These are phyloP conservation scores for Scaptodrosophila lebanonensis DNA, from an alignment of 1,140 invertebrate species.

Conservation along the genomic window DNA sequence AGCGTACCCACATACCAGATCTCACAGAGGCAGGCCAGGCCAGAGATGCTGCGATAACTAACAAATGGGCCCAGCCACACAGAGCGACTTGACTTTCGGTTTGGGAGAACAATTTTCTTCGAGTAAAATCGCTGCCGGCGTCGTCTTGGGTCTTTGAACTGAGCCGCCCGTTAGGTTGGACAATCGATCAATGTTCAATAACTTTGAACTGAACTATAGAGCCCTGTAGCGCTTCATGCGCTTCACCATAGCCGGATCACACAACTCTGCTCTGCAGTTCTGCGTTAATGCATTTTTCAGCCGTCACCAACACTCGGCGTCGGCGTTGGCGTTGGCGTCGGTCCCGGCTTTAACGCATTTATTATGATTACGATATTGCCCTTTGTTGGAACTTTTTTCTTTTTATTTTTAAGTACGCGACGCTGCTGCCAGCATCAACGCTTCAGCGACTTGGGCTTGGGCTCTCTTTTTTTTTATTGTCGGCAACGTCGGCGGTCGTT, in stretches of 20 bases:
- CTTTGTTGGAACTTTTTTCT: slow-evolving; percentile 54
- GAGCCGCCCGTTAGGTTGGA: slow-evolving; percentile 53
- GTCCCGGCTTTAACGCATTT: slow-evolving; percentile 53
- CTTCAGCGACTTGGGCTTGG: slow-evolving; percentile 10
- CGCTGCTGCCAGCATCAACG: background rate
- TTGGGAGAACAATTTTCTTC: slow-evolving; percentile 65
- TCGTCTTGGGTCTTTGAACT: slow-evolving; percentile 56
- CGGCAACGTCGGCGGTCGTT: slow-evolving; percentile 57
- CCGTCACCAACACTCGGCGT: too few relatives aligned
- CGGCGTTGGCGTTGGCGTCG: too few relatives aligned
- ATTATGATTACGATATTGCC: slow-evolving; percentile 73
- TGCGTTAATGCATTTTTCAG: slow-evolving; percentile 54
- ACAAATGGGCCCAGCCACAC: slow-evolving; percentile 6
- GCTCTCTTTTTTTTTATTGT: slow-evolving; percentile 36
- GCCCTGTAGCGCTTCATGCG: too few relatives aligned
- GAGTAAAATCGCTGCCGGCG: slow-evolving; percentile 32
- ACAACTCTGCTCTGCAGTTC: slow-evolving; percentile 5
- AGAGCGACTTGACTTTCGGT: slow-evolving; percentile 69
- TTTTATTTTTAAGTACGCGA: slow-evolving; percentile 19
- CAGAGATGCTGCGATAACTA: slow-evolving; percentile 10
- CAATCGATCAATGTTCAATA: slow-evolving; percentile 67
- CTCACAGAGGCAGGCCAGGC: slow-evolving; percentile 41
- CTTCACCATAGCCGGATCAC: slow-evolving; percentile 3
- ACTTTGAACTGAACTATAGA: too few relatives aligned
- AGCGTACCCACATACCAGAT: slow-evolving; percentile 62